Percentiles rank a stretch among this genome's conserved stretches.
Evolutionary conservation across 2,113 vertebrate genomes (phyloP).

Genomic region (Clinocottus analis): DNA sequence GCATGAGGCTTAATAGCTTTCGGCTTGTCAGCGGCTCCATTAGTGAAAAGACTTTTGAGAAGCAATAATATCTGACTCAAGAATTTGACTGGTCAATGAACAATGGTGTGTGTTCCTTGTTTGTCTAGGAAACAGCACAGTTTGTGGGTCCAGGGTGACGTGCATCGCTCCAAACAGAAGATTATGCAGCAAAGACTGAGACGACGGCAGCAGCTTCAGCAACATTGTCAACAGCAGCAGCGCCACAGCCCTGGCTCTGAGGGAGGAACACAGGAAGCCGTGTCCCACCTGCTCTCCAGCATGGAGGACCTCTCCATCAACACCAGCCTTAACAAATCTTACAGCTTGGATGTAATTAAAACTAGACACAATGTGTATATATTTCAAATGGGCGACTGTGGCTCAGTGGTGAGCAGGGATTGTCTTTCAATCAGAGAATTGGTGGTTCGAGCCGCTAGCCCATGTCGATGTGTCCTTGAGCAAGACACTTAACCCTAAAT

Average conservation of each 20-base stretch:
- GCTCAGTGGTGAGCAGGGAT: no score
- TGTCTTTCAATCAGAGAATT: no score
- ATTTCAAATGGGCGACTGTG: background rate
- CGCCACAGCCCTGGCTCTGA: conserved; percentile 17
- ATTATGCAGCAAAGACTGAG: conserved; percentile 64
- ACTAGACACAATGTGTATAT: background rate
- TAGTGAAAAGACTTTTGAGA: background rate
- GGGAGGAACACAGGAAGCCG: conserved; percentile 40
- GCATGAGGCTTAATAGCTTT: no score
- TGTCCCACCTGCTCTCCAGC: conserved; percentile 86
- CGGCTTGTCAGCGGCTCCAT: no score
- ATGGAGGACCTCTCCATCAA: conserved; percentile 89
- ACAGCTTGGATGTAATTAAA: conserved; percentile 73
- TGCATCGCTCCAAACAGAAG: conserved; percentile 87
- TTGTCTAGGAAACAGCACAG: conserved; percentile 86
- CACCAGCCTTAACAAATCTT: conserved; percentile 80
- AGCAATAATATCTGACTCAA: background rate
- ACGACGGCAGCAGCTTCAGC: conserved; percentile 58
- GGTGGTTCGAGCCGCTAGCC: no score
- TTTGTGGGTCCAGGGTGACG: conserved; percentile 91
- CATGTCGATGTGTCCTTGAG: no score
- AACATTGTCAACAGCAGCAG: conserved; percentile 38
- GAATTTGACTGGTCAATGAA: background rate
- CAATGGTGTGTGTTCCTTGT: background rate
- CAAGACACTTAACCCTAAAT: no score